Conservation (phyloP, 2,888 invertebrate species). For the Dicranocentrus wangi region DNA sequence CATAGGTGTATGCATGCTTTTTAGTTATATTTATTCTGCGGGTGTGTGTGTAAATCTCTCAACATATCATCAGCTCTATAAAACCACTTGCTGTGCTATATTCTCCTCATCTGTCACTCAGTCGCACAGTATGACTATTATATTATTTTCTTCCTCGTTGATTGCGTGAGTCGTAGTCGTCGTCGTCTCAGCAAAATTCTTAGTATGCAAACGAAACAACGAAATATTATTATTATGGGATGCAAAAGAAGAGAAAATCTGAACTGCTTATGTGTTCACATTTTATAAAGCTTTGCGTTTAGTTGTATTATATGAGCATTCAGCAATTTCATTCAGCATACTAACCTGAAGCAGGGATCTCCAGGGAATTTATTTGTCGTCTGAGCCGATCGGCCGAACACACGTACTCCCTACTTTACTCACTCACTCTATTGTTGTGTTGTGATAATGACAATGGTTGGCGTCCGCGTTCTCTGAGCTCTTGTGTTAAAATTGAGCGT, state of each 20-base stretch:
- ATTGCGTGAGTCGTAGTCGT: slow-evolving; percentile 12
- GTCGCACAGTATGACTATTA: background rate
- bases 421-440: background rate
- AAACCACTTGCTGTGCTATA: slow-evolving; percentile 16
- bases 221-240: too few species aligned
- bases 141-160: slow-evolving; percentile 6
- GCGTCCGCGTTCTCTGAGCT: too few species aligned
- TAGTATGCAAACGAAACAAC: background rate
- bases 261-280: background rate
- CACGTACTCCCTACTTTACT: background rate
- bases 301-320: too few species aligned
- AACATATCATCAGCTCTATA: slow-evolving; percentile 1
- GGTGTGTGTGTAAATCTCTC: background rate
- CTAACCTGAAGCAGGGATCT: background rate
- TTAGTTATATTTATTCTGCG: background rate
- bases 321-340: background rate
- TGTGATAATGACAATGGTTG: background rate
- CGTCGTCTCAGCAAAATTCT: too few species aligned
- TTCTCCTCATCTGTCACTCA: slow-evolving; percentile 18
- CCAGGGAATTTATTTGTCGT: background rate
- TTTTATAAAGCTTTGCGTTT: too few species aligned
- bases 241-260: background rate
- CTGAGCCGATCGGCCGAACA: too few species aligned
- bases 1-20: too few species aligned
- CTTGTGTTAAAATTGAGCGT: slow-evolving; percentile 1